These are phyloP conservation scores for Cichladusa arquata DNA, from an alignment of 2,113 vertebrate genomes.

Conservation along the genomic window DNA sequence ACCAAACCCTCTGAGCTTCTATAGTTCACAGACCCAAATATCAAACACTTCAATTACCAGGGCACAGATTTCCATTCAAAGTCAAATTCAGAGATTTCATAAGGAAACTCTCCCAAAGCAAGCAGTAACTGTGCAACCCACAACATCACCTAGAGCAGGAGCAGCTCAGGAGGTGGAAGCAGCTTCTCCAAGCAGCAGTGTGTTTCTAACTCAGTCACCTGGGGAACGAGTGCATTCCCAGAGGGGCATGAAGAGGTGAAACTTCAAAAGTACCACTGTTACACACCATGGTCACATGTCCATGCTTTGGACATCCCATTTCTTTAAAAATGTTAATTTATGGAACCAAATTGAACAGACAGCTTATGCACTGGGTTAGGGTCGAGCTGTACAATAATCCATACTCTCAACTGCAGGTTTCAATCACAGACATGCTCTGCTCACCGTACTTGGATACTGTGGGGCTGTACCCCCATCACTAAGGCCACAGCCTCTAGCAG, in stretches of 20 bases:
- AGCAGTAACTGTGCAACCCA: neutral
- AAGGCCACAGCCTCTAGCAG: neutral
- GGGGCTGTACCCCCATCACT: neutral
- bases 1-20: neutral
- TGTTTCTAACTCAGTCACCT: neutral
- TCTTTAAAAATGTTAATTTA: neutral
- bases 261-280: neutral
- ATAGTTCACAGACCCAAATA: neutral
- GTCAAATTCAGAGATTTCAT: neutral
- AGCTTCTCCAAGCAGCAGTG: neutral
- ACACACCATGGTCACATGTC: neutral
- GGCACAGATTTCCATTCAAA: neutral
- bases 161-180: neutral
- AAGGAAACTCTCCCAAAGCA: neutral
- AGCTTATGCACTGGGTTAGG: neutral
- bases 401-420: neutral
- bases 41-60: neutral
- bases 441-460: neutral
- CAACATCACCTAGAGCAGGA: neutral
- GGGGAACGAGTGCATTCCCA: accelerated
- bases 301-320: neutral
- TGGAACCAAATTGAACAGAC: neutral
- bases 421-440: neutral
- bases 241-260: neutral
- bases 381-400: neutral